These are phyloP conservation scores for Balanococcus diminutus DNA, from an alignment of 2,888 invertebrate genomes.

Conservation along the genomic window DNA sequence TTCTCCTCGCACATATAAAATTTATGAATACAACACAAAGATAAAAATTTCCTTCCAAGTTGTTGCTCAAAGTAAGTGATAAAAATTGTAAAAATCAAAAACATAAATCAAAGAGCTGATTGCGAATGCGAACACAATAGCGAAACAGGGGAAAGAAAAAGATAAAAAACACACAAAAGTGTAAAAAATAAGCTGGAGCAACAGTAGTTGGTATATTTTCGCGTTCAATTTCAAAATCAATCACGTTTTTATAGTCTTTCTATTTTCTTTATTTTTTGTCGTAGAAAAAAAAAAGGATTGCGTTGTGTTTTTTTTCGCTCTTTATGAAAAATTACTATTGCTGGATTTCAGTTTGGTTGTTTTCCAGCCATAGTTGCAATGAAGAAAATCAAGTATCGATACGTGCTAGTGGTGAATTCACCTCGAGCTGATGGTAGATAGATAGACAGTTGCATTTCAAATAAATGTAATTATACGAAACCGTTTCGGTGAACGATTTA, in stretches of 20 bases:
- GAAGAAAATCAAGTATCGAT: no score
- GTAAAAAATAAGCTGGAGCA: conserved; percentile 31
- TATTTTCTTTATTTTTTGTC: conserved; percentile 13
- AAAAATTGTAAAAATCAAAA: conserved; percentile 33
- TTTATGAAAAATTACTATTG: not conserved
- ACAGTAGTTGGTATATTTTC: not conserved
- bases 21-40: not conserved
- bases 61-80: conserved; percentile 36
- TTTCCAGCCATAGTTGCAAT: no score
- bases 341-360: no score
- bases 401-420: no score
- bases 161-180: conserved; percentile 17
- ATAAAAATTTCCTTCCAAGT: conserved; percentile 12
- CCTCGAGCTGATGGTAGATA: no score
- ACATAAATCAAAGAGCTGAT: conserved; percentile 39
- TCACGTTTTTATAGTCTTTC: conserved; percentile 27
- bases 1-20: not conserved
- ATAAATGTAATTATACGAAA: no score
- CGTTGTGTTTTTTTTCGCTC: not conserved
- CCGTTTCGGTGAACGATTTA: no score
- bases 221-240: conserved; percentile 33
- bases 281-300: not conserved
- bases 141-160: not conserved
- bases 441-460: no score
- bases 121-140: not conserved